Base-by-base conservation (phyloP, 1,140 invertebrate genomes). In the Diabrotica virgifera region DNA sequence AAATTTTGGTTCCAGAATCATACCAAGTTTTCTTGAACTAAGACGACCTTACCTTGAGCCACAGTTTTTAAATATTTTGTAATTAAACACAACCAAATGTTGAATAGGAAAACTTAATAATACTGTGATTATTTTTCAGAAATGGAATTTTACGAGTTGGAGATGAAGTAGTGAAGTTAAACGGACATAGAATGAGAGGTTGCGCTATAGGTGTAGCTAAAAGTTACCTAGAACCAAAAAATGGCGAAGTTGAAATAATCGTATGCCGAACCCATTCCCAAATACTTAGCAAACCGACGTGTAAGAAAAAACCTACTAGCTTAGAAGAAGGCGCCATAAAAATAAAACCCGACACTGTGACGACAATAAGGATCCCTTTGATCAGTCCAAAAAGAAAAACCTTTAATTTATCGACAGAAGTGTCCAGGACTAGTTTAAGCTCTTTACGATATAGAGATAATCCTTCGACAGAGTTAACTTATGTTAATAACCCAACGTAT, bases 121-220 rank as follows among this genome's bases (percentile, higher is more conserved):
- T 24, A 24, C 4, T 24, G 24, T 24, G 24, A 24, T 24, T 24
- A 24, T 24, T 24, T 72, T 75, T 63, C 81, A 91, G 89, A 70
- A 91, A 93, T 78, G 91, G 91, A 0, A 86, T 87, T 14, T 76
- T 95, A 59, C 84, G 84, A 64, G 84, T 90, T 58, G 91, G 91
- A 1, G 93, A 95, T 78, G 91, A 95, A 80, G 85, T 95, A 9
- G 80, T 95, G 7, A 92, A 91, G 72, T 89, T 94, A 0, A 94
- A 94, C 77, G 92, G 92, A 0, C 83, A 85, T 66, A 82, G 88
- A 73, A 79, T 94, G 59, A 84, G 90, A 50, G 91, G 91, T n/a
- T 77, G 92, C 9, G 86, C 85, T 10, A 88, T 92, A 81, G 79
- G 86, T 0, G 52, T 64, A 14, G 68, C 66, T 0, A 64, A 59